These are phyloP conservation scores for Notarius lentiginosus DNA, from an alignment of 2,113 vertebrate species.

Conservation along the genomic window DNA sequence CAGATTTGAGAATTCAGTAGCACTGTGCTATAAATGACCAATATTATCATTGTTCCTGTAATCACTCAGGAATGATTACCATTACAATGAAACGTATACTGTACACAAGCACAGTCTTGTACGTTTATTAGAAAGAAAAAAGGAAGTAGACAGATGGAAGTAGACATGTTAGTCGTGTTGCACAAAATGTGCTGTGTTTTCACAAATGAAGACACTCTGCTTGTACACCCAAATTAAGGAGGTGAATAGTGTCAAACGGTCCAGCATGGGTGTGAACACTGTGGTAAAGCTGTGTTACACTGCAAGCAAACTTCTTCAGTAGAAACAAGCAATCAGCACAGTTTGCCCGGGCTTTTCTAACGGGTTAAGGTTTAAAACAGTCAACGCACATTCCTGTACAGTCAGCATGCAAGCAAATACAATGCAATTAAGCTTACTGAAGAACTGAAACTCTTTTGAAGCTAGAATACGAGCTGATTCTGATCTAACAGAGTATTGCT, in stretches of 20 bases:
- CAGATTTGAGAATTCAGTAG: neutral
- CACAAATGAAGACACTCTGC: neutral
- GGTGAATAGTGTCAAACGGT: slow-evolving; percentile 23
- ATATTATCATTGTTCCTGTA: neutral
- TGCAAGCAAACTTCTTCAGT: slow-evolving; percentile 20
- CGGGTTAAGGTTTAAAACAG: neutral
- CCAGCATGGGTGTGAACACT: neutral
- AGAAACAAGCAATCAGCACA: slow-evolving; percentile 17
- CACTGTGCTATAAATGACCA: neutral
- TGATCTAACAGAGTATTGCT: no score
- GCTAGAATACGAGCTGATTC: neutral
- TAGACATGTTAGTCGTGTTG: neutral
- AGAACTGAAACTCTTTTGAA: neutral
- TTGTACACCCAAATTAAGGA: neutral
- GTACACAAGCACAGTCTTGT: neutral
- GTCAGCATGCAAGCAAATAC: neutral
- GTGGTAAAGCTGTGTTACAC: slow-evolving; percentile 22
- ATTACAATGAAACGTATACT: neutral
- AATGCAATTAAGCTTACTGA: neutral
- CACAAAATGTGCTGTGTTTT: slow-evolving; percentile 2
- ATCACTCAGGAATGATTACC: neutral
- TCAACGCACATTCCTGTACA: neutral
- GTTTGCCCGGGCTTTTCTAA: slow-evolving; percentile 4
- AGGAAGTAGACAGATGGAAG: neutral
- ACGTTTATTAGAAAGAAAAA: neutral